Percentiles rank a stretch among this genome's conserved stretches.
Evolutionary conservation across 2,797 vertebrate genomes (phyloP).

Genomic region (Anisognathus igniventris): DNA sequence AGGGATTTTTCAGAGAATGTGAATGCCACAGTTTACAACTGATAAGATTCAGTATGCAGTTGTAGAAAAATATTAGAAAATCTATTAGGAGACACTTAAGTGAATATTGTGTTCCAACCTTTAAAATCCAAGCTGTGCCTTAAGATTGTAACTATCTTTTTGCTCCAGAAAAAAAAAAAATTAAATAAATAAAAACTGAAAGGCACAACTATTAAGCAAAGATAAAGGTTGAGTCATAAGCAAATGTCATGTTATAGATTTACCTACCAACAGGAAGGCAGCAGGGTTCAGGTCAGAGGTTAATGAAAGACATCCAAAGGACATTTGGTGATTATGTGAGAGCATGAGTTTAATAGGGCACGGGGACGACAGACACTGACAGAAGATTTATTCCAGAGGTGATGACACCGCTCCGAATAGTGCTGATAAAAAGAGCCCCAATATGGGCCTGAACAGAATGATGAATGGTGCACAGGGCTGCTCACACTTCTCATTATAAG

Average conservation of each 20-base stretch:
- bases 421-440: slow-evolving; percentile 92
- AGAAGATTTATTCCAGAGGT: slow-evolving; percentile 91
- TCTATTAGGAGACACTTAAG: slow-evolving; percentile 36
- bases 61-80: slow-evolving; percentile 39
- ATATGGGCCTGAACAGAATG: slow-evolving; percentile 86
- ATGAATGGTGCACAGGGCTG: slow-evolving; percentile 86
- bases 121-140: slow-evolving; percentile 67
- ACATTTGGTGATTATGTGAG: slow-evolving; percentile 85
- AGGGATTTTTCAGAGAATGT: background rate
- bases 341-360: slow-evolving; percentile 88
- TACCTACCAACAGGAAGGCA: slow-evolving; percentile 83
- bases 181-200: slow-evolving; percentile 23
- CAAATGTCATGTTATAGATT: slow-evolving; percentile 82
- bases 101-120: slow-evolving; percentile 69
- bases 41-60: background rate
- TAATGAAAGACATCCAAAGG: slow-evolving; percentile 95
- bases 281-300: slow-evolving; percentile 86
- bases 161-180: slow-evolving; percentile 32
- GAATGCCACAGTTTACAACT: slow-evolving; percentile 1
- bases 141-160: slow-evolving; percentile 70
- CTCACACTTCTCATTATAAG: slow-evolving; percentile 91
- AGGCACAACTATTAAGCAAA: slow-evolving; percentile 73
- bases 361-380: slow-evolving; percentile 79
- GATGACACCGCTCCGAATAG: slow-evolving; percentile 90
- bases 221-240: slow-evolving; percentile 79